phyloP scores from a whole-genome alignment of 2,888 invertebrate genomes.

The Entomobrya proxima region DNA sequence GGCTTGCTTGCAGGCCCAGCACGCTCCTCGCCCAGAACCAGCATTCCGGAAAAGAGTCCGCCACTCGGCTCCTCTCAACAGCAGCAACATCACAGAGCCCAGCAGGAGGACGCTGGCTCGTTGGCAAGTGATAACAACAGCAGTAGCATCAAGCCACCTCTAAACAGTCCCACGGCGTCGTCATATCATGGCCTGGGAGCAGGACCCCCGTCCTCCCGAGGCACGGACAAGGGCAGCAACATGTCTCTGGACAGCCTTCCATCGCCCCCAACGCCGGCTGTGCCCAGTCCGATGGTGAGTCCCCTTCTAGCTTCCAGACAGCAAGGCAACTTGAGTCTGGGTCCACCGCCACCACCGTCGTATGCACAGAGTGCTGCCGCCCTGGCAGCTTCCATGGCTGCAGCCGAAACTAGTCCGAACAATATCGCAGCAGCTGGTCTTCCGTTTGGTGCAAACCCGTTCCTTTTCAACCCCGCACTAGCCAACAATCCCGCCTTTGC shows the following conservation, averaged over 20 bases:
- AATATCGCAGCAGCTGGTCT: conserved; percentile 38
- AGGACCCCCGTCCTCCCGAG: too few species aligned
- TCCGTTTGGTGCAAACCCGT: conserved; percentile 42
- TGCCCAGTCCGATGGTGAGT: conserved; percentile 27
- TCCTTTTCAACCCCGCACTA: conserved; percentile 49
- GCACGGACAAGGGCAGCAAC: conserved; percentile 25
- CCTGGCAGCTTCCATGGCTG: conserved; percentile 14
- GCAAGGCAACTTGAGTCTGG: background rate
- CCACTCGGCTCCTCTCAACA: background rate
- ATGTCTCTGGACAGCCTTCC: conserved; percentile 25
- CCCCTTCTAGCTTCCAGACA: conserved; percentile 19
- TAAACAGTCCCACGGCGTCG: background rate
- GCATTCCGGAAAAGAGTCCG: background rate
- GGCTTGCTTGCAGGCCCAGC: background rate
- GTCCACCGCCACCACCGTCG: background rate
- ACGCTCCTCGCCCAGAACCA: background rate
- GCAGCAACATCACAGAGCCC: background rate
- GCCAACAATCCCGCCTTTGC: conserved; percentile 63
- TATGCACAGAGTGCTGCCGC: conserved; percentile 2
- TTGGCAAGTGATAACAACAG: background rate
- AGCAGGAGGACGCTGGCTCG: background rate
- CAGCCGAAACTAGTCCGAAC: conserved; percentile 35
- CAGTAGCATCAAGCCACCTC: background rate
- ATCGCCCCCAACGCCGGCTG: background rate
- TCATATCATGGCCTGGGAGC: background rate